These are phyloP conservation scores for Coptodon rendalli DNA, from an alignment of 2,113 vertebrate species.

Conservation along the genomic window DNA sequence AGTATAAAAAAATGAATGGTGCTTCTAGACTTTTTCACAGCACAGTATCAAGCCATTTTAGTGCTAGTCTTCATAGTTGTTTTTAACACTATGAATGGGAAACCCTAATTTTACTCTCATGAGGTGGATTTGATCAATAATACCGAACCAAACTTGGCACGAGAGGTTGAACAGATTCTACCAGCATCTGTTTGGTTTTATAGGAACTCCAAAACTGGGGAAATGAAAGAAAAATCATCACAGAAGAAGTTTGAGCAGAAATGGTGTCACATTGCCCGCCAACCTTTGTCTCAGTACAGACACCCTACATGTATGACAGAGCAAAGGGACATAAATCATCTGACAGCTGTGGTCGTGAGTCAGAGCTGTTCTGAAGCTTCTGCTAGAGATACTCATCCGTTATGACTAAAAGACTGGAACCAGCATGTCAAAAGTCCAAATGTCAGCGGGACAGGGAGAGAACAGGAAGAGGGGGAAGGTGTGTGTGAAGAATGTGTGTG, in stretches of 20 bases:
- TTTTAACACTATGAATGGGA: background rate
- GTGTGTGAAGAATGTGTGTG: background rate
- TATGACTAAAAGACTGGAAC: conserved; percentile 50
- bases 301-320: conserved; percentile 34
- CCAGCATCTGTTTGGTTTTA: conserved; percentile 15
- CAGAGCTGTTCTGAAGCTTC: conserved; percentile 41
- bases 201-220: background rate
- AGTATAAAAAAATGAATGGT: background rate
- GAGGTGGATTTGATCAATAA: background rate
- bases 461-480: background rate
- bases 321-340: conserved; percentile 39
- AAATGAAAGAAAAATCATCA: background rate
- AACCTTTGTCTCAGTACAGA: background rate
- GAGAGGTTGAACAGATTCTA: background rate
- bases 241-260: background rate
- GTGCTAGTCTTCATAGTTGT: background rate
- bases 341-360: conserved; percentile 39
- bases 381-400: conserved; percentile 50
- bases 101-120: background rate
- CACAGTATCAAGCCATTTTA: background rate
- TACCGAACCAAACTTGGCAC: background rate
- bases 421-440: conserved; percentile 51
- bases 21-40: background rate
- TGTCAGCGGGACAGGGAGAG: conserved; percentile 31
- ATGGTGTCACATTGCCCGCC: conserved; percentile 8